These are phyloP conservation scores for Leptinotarsa tumamoca DNA, from an alignment of 2,888 invertebrate species.

Conservation along the genomic window DNA sequence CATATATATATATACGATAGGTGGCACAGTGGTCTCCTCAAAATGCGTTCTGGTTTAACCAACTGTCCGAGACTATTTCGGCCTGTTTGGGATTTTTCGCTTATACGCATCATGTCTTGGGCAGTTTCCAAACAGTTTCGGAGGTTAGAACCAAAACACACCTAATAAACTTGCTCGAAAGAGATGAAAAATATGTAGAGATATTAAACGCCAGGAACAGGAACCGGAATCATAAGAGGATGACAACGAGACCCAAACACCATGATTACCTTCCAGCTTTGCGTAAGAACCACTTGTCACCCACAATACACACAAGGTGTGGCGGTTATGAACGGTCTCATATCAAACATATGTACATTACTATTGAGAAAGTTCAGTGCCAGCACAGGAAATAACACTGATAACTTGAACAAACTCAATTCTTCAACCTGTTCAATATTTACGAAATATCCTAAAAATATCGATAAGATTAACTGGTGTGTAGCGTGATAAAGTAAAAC, in stretches of 20 bases:
- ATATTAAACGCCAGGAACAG: neutral
- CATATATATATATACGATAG: too few species aligned
- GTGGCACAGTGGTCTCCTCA: too few species aligned
- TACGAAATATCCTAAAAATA: constrained; percentile 11
- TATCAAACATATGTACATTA: constrained; percentile 12
- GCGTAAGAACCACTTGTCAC: constrained; percentile 8
- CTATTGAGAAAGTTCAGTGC: constrained; percentile 15
- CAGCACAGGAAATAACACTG: constrained; percentile 22
- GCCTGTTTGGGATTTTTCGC: too few species aligned
- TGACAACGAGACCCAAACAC: neutral
- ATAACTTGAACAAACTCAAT: constrained; percentile 17
- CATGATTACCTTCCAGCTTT: neutral
- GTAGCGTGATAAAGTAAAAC: neutral
- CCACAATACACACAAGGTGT: constrained; percentile 12
- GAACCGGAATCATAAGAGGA: neutral
- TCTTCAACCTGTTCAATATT: constrained; percentile 28
- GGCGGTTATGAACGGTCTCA: neutral
- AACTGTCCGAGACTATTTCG: too few species aligned
- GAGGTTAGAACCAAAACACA: too few species aligned
- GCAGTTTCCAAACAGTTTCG: too few species aligned
- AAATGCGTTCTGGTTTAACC: too few species aligned
- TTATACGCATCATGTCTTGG: too few species aligned
- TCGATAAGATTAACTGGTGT: constrained; percentile 14
- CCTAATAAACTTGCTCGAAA: neutral
- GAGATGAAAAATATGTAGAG: neutral